Percentiles rank a stretch among this genome's conserved stretches.
Conservation (phyloP, 2,113 vertebrate species). For the Brachirus orientalis region DNA sequence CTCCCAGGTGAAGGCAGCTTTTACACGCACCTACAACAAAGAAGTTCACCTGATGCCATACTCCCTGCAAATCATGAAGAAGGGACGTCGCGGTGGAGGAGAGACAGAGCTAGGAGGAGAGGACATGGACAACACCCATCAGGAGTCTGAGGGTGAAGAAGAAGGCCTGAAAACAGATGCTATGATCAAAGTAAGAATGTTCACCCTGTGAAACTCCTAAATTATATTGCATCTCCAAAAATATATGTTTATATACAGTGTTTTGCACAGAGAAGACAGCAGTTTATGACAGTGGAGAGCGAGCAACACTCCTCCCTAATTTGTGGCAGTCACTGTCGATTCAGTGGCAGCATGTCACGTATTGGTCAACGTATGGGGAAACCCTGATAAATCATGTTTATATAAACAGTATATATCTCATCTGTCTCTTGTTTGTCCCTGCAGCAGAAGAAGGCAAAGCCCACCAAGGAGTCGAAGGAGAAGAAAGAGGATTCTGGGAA, state of each 20-base stretch:
- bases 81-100: conserved; percentile 79
- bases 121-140: conserved; percentile 63
- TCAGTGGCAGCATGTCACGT: no score
- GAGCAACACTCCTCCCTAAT: no score
- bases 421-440: not conserved
- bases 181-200: conserved; percentile 92
- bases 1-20: conserved; percentile 93
- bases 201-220: not conserved
- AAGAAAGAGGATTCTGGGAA: conserved; percentile 85
- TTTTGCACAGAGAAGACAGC: no score
- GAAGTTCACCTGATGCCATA: conserved; percentile 91
- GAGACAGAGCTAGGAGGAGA: conserved; percentile 76
- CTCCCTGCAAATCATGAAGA: conserved; percentile 85
- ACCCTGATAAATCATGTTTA: not conserved
- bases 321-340: no score
- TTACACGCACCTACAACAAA: conserved; percentile 94
- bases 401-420: no score
- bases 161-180: conserved; percentile 83
- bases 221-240: not conserved
- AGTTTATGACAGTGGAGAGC: no score
- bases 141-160: conserved; percentile 80
- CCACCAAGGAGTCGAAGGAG: conserved; percentile 84
- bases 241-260: no score
- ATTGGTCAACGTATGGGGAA: no score
- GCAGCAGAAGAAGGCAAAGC: conserved; percentile 89